A percentile compares a stretch with the other conserved stretches of the same genome.
These are phyloP conservation scores for Artemia franciscana DNA, from an alignment of 1,140 invertebrate species.

Conservation along the genomic window DNA sequence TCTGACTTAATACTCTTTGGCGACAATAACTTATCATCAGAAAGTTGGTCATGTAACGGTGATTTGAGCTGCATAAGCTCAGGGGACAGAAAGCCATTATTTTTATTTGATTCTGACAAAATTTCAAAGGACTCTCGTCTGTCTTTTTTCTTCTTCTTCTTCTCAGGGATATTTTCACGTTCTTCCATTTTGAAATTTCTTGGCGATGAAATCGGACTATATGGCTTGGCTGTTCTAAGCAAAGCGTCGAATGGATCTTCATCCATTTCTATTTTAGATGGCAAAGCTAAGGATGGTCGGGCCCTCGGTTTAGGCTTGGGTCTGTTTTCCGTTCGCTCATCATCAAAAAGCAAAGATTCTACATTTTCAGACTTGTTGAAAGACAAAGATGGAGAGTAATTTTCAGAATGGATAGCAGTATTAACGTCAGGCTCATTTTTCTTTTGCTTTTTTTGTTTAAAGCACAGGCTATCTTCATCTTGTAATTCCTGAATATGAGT, in stretches of 20 bases:
- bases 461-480: neutral
- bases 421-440: neutral
- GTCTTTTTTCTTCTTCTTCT: neutral
- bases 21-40: neutral
- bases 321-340: neutral
- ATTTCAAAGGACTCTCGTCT: neutral
- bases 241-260: neutral
- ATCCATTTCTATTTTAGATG: neutral
- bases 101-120: neutral
- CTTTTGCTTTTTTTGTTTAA: neutral
- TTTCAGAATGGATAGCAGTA: neutral
- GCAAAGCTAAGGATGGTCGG: neutral
- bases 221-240: neutral
- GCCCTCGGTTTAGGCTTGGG: neutral
- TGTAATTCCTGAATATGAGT: neutral
- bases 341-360: neutral
- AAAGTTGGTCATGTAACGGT: neutral
- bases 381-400: neutral
- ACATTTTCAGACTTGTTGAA: neutral
- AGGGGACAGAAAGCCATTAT: neutral
- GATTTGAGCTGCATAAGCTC: neutral
- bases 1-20: neutral
- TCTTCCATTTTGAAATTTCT: neutral
- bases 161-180: neutral
- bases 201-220: neutral